Conservation (phyloP, 2,888 invertebrate genomes). For the Aelia acuminata region DNA sequence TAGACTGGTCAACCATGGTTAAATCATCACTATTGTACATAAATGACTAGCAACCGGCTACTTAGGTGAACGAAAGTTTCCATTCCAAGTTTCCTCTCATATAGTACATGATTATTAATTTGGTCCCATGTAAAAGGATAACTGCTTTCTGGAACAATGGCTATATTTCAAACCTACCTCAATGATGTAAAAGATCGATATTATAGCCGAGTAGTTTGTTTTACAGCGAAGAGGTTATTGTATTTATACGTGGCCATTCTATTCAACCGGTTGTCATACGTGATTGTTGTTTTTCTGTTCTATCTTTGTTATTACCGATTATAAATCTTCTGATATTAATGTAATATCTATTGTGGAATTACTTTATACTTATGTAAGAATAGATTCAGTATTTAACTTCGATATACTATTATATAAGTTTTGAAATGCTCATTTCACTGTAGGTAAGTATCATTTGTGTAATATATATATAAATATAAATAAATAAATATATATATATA, state of each 20-base stretch:
- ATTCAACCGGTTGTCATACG: constrained; percentile 51
- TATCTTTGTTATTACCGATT: constrained; percentile 10
- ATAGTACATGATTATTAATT: too few relatives aligned
- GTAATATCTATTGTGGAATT: not conserved
- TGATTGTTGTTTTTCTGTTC: constrained; percentile 15
- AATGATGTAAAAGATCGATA: not conserved
- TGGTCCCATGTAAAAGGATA: too few relatives aligned
- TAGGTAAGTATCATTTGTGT: not conserved
- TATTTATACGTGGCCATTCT: constrained; percentile 55
- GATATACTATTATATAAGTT: not conserved
- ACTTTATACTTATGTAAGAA: not conserved
- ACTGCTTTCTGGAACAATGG: not conserved
- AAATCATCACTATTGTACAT: too few relatives aligned
- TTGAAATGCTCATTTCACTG: constrained; percentile 21
- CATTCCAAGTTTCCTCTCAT: too few relatives aligned
- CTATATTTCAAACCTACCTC: not conserved
- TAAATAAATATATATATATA: too few relatives aligned
- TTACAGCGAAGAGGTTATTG: constrained; percentile 51
- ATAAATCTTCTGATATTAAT: not conserved
- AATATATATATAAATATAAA: not conserved
- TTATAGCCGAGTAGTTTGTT: constrained; percentile 21
- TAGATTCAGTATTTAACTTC: not conserved
- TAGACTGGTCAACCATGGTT: too few relatives aligned
- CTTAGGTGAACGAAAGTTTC: too few relatives aligned
- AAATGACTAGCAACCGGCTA: too few relatives aligned